These are phyloP conservation scores for Trichonephila inaurata DNA, from an alignment of 1,140 invertebrate species.

Conservation along the genomic window DNA sequence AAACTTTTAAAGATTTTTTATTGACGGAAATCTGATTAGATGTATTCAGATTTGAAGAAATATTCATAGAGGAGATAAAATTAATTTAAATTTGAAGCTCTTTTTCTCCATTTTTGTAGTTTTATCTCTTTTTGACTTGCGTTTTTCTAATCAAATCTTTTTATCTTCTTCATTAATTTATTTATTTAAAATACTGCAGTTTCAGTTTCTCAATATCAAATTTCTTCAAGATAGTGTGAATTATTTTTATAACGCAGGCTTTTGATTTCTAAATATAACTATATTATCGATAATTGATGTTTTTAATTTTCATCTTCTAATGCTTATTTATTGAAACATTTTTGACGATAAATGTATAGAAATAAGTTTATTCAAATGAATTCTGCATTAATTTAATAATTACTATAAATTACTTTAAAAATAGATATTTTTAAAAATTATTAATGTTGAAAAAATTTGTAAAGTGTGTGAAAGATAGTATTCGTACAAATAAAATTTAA, in stretches of 20 bases:
- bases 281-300: too few species aligned
- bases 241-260: neutral
- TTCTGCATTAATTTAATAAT: too few species aligned
- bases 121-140: neutral
- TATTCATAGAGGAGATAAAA: neutral
- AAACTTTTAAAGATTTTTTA: neutral
- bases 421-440: too few species aligned
- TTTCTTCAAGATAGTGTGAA: neutral
- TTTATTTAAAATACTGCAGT: neutral
- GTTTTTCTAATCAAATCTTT: neutral
- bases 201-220: neutral
- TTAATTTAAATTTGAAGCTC: constrained; percentile 5
- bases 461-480: too few species aligned
- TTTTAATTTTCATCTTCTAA: too few species aligned
- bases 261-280: too few species aligned
- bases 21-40: neutral
- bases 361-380: too few species aligned
- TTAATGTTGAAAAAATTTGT: too few species aligned
- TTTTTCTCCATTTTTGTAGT: neutral
- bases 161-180: neutral
- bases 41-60: constrained; percentile 8
- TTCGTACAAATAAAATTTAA: too few species aligned
- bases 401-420: too few species aligned
- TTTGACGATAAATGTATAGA: too few species aligned
- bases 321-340: too few species aligned